Evolutionary conservation across 2,113 vertebrate species (phyloP).

Genomic region (Microcebus lehilahytsara): DNA sequence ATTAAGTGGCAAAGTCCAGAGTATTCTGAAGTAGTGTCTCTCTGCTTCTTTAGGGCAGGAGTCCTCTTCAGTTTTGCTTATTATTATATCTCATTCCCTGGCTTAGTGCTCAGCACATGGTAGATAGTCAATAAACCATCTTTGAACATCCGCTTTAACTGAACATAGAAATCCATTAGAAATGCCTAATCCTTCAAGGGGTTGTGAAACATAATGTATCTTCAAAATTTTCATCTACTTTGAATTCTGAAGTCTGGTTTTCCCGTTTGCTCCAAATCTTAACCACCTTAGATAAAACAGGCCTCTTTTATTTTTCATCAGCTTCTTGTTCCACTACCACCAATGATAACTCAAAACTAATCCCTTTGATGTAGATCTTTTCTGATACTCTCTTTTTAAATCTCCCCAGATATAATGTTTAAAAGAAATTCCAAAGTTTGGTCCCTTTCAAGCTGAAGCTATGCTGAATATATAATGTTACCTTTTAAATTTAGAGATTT

Average conservation of each 20-base stretch:
- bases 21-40: neutral
- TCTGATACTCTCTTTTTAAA: neutral
- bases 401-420: neutral
- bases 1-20: neutral
- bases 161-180: neutral
- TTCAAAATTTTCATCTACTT: neutral
- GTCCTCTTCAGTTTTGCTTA: neutral
- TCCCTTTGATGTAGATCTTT: neutral
- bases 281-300: neutral
- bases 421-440: slow-evolving; percentile 35
- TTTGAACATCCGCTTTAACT: neutral
- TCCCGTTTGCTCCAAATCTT: neutral
- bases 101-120: neutral
- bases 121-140: neutral
- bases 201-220: neutral
- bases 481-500: slow-evolving; percentile 9
- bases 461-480: neutral
- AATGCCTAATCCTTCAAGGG: neutral
- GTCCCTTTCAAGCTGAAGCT: neutral
- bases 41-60: neutral
- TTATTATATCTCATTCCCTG: neutral
- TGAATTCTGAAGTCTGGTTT: neutral
- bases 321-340: neutral
- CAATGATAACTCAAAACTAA: neutral
- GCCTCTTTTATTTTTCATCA: neutral